A percentile compares a stretch with the other conserved stretches of the same genome.
phyloP scores from a whole-genome alignment of 1,140 invertebrate species.

The Polypedilum vanderplanki region DNA sequence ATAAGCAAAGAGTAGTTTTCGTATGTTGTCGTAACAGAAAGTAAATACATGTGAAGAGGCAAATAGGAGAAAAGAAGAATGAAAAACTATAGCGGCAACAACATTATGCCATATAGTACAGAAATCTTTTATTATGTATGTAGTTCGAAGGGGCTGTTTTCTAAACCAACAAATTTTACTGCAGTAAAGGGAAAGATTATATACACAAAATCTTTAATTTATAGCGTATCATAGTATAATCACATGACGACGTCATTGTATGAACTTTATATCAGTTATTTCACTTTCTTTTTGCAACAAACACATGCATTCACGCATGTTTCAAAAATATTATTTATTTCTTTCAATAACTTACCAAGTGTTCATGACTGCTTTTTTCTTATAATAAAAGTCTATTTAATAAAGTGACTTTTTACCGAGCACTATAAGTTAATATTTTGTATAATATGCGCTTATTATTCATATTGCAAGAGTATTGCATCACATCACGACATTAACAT shows the following conservation, averaged over 20 bases:
- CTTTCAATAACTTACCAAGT: neutral
- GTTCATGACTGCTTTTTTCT: neutral
- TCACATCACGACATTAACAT: neutral
- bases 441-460: too few species aligned
- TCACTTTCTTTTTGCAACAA: too few species aligned
- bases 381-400: neutral
- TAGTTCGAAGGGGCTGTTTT: neutral
- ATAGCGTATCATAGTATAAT: neutral
- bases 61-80: neutral
- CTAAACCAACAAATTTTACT: neutral
- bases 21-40: too few species aligned
- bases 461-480: neutral
- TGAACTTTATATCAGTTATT: too few species aligned
- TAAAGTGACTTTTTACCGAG: neutral
- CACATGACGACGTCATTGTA: neutral
- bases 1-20: too few species aligned
- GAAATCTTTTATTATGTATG: conserved; percentile 7
- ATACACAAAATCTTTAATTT: neutral
- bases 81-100: conserved; percentile 11
- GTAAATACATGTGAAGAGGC: neutral
- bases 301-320: too few species aligned
- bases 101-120: neutral
- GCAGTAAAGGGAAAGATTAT: neutral
- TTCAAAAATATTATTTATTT: neutral
- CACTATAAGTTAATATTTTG: neutral